Conservation (phyloP, 2,888 invertebrate genomes). For the Pollenia labialis region DNA sequence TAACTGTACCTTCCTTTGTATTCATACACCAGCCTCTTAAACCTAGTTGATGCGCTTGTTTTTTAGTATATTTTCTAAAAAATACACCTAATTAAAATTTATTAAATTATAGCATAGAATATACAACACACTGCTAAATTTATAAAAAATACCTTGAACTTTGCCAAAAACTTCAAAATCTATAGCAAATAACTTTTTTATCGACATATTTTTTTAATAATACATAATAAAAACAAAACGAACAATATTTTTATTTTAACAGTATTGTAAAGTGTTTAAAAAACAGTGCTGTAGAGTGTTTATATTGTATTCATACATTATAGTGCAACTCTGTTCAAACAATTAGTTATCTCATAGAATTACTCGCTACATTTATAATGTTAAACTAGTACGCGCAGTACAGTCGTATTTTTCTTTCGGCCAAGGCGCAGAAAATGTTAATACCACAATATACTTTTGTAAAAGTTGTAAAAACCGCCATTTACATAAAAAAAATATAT, state of each 20-base stretch:
- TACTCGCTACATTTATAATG: slow-evolving; percentile 46
- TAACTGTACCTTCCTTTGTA: slow-evolving; percentile 87
- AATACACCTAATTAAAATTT: slow-evolving; percentile 79
- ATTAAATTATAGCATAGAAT: too few species aligned
- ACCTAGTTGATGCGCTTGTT: slow-evolving; percentile 86
- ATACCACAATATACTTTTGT: slow-evolving; percentile 44
- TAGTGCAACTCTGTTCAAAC: slow-evolving; percentile 11
- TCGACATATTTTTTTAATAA: slow-evolving; percentile 24
- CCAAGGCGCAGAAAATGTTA: slow-evolving; percentile 67
- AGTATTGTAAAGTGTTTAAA: slow-evolving; percentile 31
- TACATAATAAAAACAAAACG: neutral
- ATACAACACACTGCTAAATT: too few species aligned
- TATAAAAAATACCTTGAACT: slow-evolving; percentile 78
- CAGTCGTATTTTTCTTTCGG: slow-evolving; percentile 72
- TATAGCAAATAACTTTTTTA: slow-evolving; percentile 74
- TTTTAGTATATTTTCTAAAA: slow-evolving; percentile 86
- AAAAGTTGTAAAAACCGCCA: slow-evolving; percentile 29
- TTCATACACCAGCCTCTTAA: slow-evolving; percentile 89
- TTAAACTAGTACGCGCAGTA: slow-evolving; percentile 63
- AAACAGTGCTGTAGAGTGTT: slow-evolving; percentile 51
- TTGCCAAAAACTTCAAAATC: slow-evolving; percentile 81
- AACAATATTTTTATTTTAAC: slow-evolving; percentile 6
- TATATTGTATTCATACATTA: slow-evolving; percentile 11
- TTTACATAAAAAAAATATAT: slow-evolving; percentile 34
- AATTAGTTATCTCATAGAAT: slow-evolving; percentile 21